A percentile compares a stretch with the other conserved stretches of the same genome.
Conservation (phyloP, 2,888 invertebrate species). For the Blastobasis adustella region DNA sequence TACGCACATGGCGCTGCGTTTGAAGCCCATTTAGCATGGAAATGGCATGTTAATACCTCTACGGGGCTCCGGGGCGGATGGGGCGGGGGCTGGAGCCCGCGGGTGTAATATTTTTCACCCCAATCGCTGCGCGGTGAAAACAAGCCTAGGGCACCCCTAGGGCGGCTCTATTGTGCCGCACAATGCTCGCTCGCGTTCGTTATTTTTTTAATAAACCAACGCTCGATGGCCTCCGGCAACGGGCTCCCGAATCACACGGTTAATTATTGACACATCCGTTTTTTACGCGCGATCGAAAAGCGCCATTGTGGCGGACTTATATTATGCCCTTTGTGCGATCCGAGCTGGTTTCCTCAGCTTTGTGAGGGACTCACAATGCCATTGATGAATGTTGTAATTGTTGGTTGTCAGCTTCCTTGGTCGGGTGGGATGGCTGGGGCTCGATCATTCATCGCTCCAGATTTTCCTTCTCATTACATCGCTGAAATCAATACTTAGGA, state of each 20-base stretch:
- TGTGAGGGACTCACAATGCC: slow-evolving; percentile 36
- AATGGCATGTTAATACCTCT: slow-evolving; percentile 32
- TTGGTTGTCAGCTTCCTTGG: slow-evolving; percentile 35
- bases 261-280: slow-evolving; percentile 74
- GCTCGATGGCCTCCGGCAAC: slow-evolving; percentile 62
- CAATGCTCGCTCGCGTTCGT: slow-evolving; percentile 48
- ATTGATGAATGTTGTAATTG: slow-evolving; percentile 41
- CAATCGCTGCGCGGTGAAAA: slow-evolving; percentile 45
- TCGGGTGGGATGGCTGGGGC: too few relatives aligned
- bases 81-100: slow-evolving; percentile 27
- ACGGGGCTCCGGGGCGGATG: slow-evolving; percentile 28
- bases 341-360: slow-evolving; percentile 62
- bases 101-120: slow-evolving; percentile 74
- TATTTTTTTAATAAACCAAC: slow-evolving; percentile 47
- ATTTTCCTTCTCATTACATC: too few relatives aligned
- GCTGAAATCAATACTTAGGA: too few relatives aligned
- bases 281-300: slow-evolving; percentile 42
- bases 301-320: slow-evolving; percentile 52
- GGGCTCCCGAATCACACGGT: slow-evolving; percentile 58
- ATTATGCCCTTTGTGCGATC: slow-evolving; percentile 43
- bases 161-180: slow-evolving; percentile 51
- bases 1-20: background rate
- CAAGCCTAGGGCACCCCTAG: slow-evolving; percentile 33
- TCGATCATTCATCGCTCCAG: too few relatives aligned
- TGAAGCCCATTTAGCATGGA: slow-evolving; percentile 17